A percentile compares a stretch with the other conserved stretches of the same genome.
Evolutionary conservation across 2,113 vertebrate genomes (phyloP).

Genomic region (Dryoscopus gambensis): DNA sequence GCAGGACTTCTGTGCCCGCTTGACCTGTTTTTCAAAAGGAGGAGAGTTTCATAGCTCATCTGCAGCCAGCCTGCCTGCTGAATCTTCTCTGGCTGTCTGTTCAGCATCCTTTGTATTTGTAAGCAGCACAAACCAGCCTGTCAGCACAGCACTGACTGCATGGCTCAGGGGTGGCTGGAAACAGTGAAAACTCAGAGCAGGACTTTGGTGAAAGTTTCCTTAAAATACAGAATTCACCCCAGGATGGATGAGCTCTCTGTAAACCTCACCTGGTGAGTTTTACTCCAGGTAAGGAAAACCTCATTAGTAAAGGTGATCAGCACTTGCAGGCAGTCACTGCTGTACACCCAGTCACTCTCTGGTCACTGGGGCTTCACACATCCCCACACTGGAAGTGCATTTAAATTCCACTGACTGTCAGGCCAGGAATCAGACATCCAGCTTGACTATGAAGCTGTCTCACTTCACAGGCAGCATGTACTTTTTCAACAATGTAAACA

Average conservation of each 20-base stretch:
- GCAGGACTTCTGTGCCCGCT: background rate
- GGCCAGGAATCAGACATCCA: background rate
- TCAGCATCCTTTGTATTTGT: background rate
- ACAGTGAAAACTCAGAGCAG: background rate
- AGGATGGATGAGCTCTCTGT: background rate
- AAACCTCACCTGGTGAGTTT: background rate
- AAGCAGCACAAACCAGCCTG: background rate
- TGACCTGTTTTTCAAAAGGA: background rate
- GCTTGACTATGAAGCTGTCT: background rate
- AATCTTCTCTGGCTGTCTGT: background rate
- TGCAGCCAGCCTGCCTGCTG: background rate
- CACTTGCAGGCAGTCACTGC: background rate
- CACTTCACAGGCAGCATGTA: background rate
- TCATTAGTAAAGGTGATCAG: background rate
- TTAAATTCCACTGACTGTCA: background rate
- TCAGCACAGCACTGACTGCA: background rate
- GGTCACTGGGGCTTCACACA: background rate
- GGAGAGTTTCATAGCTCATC: background rate
- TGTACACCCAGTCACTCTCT: background rate
- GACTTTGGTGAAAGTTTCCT: background rate
- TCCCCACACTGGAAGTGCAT: background rate
- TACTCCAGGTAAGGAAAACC: background rate
- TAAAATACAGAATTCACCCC: background rate
- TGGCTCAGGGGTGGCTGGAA: background rate
- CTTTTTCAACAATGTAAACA: background rate